phyloP scores from a whole-genome alignment of 2,888 invertebrate species.

The Bellardia bayeri region DNA sequence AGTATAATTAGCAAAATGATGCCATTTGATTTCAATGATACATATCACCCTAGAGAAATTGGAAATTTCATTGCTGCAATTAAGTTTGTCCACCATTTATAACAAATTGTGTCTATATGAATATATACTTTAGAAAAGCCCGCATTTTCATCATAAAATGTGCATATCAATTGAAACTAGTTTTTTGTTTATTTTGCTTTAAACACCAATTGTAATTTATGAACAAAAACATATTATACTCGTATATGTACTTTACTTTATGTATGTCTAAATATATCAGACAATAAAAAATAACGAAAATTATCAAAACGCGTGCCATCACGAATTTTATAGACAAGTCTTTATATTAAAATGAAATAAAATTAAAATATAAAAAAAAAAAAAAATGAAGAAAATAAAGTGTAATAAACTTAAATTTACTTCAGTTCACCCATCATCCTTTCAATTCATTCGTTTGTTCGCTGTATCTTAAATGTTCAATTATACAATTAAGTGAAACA shows the following conservation, averaged over 20 bases:
- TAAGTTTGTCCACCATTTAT: neutral
- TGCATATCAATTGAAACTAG: slow-evolving; percentile 3
- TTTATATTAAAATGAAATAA: slow-evolving; percentile 12
- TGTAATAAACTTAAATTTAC: slow-evolving; percentile 51
- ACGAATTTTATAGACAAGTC: slow-evolving; percentile 54
- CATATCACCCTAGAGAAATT: neutral
- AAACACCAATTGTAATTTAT: slow-evolving; percentile 69
- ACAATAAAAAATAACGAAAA: slow-evolving; percentile 41
- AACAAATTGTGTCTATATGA: neutral
- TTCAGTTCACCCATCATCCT: slow-evolving; percentile 28
- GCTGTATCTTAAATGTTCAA: slow-evolving; percentile 69
- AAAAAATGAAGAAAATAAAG: slow-evolving; percentile 42
- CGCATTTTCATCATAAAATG: slow-evolving; percentile 31
- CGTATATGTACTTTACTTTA: neutral
- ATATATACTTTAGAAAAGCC: slow-evolving; percentile 1
- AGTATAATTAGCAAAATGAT: no score
- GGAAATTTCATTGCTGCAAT: neutral
- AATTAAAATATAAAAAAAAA: slow-evolving; percentile 39
- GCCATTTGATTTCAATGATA: neutral
- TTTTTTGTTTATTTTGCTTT: neutral
- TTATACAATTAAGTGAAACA: slow-evolving; percentile 72
- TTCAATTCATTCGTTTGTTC: slow-evolving; percentile 33
- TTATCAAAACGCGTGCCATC: slow-evolving; percentile 71
- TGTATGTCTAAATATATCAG: slow-evolving; percentile 39
- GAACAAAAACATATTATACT: slow-evolving; percentile 20